Conservation (phyloP, 2,797 vertebrate genomes). For the Amphiprion clarkii region DNA sequence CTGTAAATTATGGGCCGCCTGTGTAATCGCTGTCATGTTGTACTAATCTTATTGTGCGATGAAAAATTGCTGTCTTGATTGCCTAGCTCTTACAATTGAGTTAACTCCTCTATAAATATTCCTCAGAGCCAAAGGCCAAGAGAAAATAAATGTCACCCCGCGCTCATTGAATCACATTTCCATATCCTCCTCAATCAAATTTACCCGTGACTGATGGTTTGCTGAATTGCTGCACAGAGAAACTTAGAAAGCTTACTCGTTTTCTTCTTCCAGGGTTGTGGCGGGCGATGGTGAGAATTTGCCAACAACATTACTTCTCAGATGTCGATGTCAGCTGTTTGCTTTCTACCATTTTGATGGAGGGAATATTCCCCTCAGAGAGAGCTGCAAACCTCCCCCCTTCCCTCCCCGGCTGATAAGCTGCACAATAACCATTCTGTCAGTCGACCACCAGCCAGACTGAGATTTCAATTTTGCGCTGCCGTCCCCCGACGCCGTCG, state of each 20-base stretch:
- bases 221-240: neutral
- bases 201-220: slow-evolving; percentile 35
- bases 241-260: slow-evolving; percentile 6
- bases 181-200: slow-evolving; percentile 53
- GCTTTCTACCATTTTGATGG: slow-evolving; percentile 34
- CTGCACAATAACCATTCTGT: slow-evolving; percentile 63
- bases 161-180: slow-evolving; percentile 64
- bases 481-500: slow-evolving; percentile 47
- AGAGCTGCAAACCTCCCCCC: slow-evolving; percentile 35
- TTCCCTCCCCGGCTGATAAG: slow-evolving; percentile 55
- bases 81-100: slow-evolving; percentile 62
- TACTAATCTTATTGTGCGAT: slow-evolving; percentile 71
- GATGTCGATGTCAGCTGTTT: slow-evolving; percentile 61
- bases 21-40: slow-evolving; percentile 72
- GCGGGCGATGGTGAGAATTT: slow-evolving; percentile 19
- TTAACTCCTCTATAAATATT: slow-evolving; percentile 66
- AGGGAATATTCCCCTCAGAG: slow-evolving; percentile 33
- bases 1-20: slow-evolving; percentile 50
- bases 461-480: slow-evolving; percentile 61
- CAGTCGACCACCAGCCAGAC: slow-evolving; percentile 33
- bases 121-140: slow-evolving; percentile 67
- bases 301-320: slow-evolving; percentile 21
- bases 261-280: neutral
- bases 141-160: slow-evolving; percentile 62
- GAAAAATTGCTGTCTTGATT: slow-evolving; percentile 69